phyloP scores from a whole-genome alignment of 2,113 vertebrate genomes.

The Rhinogobius similis region DNA sequence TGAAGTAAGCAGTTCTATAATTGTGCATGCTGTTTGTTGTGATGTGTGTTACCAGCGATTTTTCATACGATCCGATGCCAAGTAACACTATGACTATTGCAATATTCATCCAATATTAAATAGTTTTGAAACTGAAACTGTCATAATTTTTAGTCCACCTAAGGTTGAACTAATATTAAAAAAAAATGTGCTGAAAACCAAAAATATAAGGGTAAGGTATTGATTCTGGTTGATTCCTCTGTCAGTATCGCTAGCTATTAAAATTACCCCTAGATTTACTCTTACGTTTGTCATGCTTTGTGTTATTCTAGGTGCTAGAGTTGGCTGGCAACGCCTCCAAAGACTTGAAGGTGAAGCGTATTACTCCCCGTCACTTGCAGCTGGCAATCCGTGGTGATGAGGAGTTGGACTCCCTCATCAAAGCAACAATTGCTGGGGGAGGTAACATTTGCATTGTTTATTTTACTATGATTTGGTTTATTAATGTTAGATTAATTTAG shows the following conservation, averaged over 20 bases:
- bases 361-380: constrained; percentile 97
- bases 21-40: background rate
- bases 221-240: no score
- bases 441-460: constrained; percentile 71
- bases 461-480: background rate
- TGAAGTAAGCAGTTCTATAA: constrained; percentile 77
- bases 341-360: constrained; percentile 97
- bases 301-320: constrained; percentile 87
- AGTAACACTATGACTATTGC: no score
- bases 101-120: no score
- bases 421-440: constrained; percentile 97
- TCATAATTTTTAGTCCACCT: no score
- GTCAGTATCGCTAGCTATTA: no score
- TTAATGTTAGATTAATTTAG: background rate
- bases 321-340: constrained; percentile 97
- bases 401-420: constrained; percentile 97
- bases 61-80: no score
- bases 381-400: constrained; percentile 96
- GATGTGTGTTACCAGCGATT: no score
- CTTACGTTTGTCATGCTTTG: background rate
- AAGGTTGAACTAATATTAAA: no score
- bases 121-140: no score
- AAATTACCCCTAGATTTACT: background rate
- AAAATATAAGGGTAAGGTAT: no score
- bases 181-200: no score